Evolutionary conservation across 2,888 invertebrate species (phyloP), one percentile per base, ranked within the genome.

Genomic region (Leucophora obtusa): DNA sequence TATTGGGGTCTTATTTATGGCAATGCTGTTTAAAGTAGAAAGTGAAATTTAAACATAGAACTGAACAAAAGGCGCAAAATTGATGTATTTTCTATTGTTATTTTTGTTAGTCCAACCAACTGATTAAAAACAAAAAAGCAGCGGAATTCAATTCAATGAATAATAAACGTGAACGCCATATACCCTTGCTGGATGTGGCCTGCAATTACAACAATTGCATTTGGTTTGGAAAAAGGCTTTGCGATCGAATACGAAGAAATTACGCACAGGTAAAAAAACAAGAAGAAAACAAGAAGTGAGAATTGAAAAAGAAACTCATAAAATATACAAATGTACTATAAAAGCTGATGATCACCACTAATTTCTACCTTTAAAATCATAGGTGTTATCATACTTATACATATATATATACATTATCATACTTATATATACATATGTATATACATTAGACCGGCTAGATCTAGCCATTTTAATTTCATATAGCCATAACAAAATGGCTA

Each of bases 161-260:
- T 35, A 8, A 35, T 14, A 43, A 2, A 43, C 9, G 2, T 2
- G 18, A 50, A 9, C 33, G 53, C 14, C 14, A 38, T 14, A 4
- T 54, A 47, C 43, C 60, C 60, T 58, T 72, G 58, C 62, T 24
- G 56, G 63, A n/a, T n/a, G n/a, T 21, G 63, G 70, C 51, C 33
- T 58, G 33, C 58, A 3, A 14, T 24, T n/a, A 24, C 21, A 28
- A 28, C 24, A 5, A 28, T 54, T 58, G 58, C 47, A 63, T 54
- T 69, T 77, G 53, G 59, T 66, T 71, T 71, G 53, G 50, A 71
- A 77, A 66, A 68, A 8, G 54, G 14, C 68, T 71, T 66, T 77
- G n/a, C 60, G 51, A 47, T 56, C 72, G 60, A n/a, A 7, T 10
- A 38, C 24, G 51, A 5, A 53, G 28, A n/a, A n/a, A 43, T 9